Conservation (phyloP, 1,140 invertebrate species). For the Pogonomyrmex barbatus region DNA sequence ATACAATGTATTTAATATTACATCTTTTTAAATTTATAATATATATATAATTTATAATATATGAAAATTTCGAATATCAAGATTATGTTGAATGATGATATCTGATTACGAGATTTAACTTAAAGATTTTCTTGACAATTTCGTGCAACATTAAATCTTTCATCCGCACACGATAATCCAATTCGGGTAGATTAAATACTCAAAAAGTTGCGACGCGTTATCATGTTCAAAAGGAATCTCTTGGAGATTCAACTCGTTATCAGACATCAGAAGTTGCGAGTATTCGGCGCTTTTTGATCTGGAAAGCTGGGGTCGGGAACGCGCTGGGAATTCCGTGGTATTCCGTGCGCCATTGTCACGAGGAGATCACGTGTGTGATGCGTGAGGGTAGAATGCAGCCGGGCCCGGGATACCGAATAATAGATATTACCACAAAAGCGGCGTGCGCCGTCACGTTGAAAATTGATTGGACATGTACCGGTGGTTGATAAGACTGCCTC, state of each 20-base stretch:
- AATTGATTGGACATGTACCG: conserved; percentile 78
- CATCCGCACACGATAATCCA: background rate
- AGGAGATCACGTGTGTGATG: conserved; percentile 74
- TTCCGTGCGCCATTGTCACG: conserved; percentile 70
- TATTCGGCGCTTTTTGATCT: conserved; percentile 68
- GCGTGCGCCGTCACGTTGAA: conserved; percentile 74
- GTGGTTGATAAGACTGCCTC: conserved; percentile 74
- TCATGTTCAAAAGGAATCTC: background rate
- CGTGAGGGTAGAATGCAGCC: conserved; percentile 66
- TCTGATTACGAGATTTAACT: background rate
- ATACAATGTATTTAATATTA: background rate
- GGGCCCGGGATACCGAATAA: conserved; percentile 72
- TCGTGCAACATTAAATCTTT: background rate
- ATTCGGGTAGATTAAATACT: conserved; percentile 41
- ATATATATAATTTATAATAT: background rate
- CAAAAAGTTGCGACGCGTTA: conserved; percentile 13
- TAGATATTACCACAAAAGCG: conserved; percentile 79
- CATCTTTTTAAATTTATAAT: background rate
- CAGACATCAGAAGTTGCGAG: conserved; percentile 60
- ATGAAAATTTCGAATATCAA: background rate
- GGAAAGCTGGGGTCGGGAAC: conserved; percentile 59
- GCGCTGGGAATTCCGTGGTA: conserved; percentile 61
- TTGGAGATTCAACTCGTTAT: conserved; percentile 40
- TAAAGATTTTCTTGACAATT: conserved; percentile 3
- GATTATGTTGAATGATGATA: background rate